Conservation (phyloP, 1,140 invertebrate genomes). For the Lanistes nyassanus region DNA sequence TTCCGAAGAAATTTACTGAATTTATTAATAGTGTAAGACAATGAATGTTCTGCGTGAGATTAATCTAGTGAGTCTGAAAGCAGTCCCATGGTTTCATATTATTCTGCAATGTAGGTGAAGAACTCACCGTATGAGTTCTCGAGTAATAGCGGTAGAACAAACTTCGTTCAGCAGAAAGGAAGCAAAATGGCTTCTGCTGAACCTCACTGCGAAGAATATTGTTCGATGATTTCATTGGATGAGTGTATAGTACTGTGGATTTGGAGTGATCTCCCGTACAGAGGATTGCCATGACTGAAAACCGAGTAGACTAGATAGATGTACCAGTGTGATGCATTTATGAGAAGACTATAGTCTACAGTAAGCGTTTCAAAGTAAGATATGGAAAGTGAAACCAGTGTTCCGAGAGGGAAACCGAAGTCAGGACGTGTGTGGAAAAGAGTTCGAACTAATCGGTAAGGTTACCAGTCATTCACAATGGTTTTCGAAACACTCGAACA, state of each 20-base stretch:
- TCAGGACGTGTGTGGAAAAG: slow-evolving; percentile 45
- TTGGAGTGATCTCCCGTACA: neutral
- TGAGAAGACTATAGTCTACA: no score
- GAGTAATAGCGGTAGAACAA: neutral
- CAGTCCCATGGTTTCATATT: neutral
- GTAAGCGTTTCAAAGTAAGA: neutral
- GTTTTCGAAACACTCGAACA: neutral
- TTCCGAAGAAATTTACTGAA: no score
- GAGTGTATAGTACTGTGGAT: neutral
- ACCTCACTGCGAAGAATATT: neutral
- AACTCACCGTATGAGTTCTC: neutral
- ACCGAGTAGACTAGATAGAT: no score
- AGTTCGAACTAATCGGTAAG: slow-evolving; percentile 33
- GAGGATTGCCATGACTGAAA: no score
- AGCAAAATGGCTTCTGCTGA: neutral
- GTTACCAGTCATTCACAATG: neutral
- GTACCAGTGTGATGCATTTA: no score
- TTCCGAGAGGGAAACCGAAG: slow-evolving; percentile 43
- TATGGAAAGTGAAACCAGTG: neutral
- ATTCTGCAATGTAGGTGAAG: neutral
- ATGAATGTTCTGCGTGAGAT: no score
- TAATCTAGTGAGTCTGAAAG: neutral
- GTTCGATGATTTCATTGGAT: neutral
- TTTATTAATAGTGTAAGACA: no score
- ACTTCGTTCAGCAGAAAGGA: neutral